Percentiles rank a stretch among this genome's conserved stretches.
Evolutionary conservation across 2,113 vertebrate genomes (phyloP).

Genomic region (Glaucidium brasilianum): DNA sequence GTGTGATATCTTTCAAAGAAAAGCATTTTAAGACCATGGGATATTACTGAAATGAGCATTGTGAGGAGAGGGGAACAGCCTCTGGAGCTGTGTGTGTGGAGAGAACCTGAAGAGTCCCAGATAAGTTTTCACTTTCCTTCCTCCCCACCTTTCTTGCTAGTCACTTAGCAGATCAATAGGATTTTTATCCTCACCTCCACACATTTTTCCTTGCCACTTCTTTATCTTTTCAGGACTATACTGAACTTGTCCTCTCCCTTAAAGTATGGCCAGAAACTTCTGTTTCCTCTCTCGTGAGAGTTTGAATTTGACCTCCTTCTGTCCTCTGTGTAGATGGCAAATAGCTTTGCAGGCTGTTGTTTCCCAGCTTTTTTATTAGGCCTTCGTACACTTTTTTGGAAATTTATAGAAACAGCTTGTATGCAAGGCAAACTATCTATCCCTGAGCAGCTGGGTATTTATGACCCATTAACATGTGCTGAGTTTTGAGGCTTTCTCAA

Average conservation of each 20-base stretch:
- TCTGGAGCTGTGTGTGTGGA: background rate
- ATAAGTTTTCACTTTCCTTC: background rate
- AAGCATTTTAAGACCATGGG: background rate
- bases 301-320: background rate
- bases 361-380: background rate
- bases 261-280: background rate
- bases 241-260: background rate
- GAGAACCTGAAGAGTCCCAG: background rate
- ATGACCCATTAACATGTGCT: constrained; percentile 23
- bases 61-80: background rate
- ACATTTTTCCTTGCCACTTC: background rate
- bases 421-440: background rate
- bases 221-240: background rate
- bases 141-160: background rate
- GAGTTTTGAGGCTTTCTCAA: constrained; percentile 25
- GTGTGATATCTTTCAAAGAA: background rate
- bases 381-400: background rate
- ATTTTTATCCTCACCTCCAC: background rate
- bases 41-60: background rate
- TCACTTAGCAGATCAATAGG: background rate
- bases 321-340: background rate
- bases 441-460: constrained; percentile 29
- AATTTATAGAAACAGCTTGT: background rate
- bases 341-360: background rate
- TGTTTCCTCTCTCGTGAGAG: background rate